A percentile compares a stretch with the other conserved stretches of the same genome.
phyloP scores from a whole-genome alignment of 2,888 invertebrate genomes.

The Allygus modestus region DNA sequence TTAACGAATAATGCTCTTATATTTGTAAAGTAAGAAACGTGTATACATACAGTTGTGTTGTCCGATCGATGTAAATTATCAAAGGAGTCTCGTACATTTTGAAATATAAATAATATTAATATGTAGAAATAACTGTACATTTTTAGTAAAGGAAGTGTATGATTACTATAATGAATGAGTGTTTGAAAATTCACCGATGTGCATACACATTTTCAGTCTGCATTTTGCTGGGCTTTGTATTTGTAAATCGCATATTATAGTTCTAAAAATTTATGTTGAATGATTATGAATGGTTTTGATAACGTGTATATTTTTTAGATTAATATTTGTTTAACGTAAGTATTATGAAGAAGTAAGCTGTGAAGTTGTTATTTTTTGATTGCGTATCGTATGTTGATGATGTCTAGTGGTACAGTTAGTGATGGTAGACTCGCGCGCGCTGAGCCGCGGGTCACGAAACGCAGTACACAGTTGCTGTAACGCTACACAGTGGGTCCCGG shows the following conservation, averaged over 20 bases:
- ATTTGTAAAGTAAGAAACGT: slow-evolving; percentile 57
- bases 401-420: too few relatives aligned
- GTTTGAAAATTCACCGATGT: slow-evolving; percentile 52
- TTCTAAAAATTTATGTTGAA: slow-evolving; percentile 49
- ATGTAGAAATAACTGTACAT: slow-evolving; percentile 63
- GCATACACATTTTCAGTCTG: slow-evolving; percentile 54
- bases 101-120: slow-evolving; percentile 59
- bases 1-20: slow-evolving; percentile 43
- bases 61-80: slow-evolving; percentile 60
- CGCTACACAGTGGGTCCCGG: slow-evolving; percentile 55
- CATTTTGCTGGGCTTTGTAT: slow-evolving; percentile 48
- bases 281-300: slow-evolving; percentile 49
- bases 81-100: slow-evolving; percentile 43
- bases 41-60: slow-evolving; percentile 62
- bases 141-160: slow-evolving; percentile 61
- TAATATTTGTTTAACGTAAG: slow-evolving; percentile 33
- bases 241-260: slow-evolving; percentile 59
- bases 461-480: not conserved
- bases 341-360: slow-evolving; percentile 30
- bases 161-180: slow-evolving; percentile 60
- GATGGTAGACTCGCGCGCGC: not conserved
- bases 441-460: not conserved
- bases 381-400: slow-evolving; percentile 2
- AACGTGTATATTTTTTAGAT: slow-evolving; percentile 49
- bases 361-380: slow-evolving; percentile 33